Evolutionary conservation across 2,888 invertebrate species (phyloP), one percentile per base, ranked within the genome.

Genomic region (Dynastes grantii): DNA sequence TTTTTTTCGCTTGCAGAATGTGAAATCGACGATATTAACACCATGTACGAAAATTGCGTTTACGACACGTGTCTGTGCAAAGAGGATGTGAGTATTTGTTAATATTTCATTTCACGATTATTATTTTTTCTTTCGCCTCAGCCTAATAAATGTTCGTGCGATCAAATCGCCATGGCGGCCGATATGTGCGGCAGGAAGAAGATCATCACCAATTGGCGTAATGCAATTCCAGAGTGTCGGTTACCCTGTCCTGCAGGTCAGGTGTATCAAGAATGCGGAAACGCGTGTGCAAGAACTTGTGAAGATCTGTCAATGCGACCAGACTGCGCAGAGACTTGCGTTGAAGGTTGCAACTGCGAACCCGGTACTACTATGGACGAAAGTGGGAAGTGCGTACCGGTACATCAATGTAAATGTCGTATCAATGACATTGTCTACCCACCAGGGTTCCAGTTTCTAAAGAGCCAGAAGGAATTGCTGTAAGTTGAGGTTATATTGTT

Each of bases 271-370:
- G 92, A 94, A 77, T 96, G 96, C 84, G 95, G 95, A 0, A 94
- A 94, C 87, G 92, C 94, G 68, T 96, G 96, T 84, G 89, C 92
- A 0, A 91, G 94, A 80, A 92, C 92, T 32, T 95, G 95, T 84
- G 87, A 90, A 0, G 94, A 94, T 88, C 88, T 92, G n/a, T 78
- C 86, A 0, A 85, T 87, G 4, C 82, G 85, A 61, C 87, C 86
- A 4, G 81, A 86, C 2, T 94, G 94, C 87, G 87, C 86, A 79
- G 90, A 90, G 1, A 86, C 88, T 77, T 96, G 96, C 84, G 94
- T 95, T 0, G 96, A 96, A 85, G 96, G 96, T 0, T 97, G 96
- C 87, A 95, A 95, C 71, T 97, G 96, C 85, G 94, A 95, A 0
- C 89, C 90, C 4, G 96, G 95, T 76, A 91, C 93, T 88, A 91